Percentiles rank a stretch among this genome's conserved stretches.
Conservation (phyloP, 2,113 vertebrate genomes). For the Sisor rabdophorus region DNA sequence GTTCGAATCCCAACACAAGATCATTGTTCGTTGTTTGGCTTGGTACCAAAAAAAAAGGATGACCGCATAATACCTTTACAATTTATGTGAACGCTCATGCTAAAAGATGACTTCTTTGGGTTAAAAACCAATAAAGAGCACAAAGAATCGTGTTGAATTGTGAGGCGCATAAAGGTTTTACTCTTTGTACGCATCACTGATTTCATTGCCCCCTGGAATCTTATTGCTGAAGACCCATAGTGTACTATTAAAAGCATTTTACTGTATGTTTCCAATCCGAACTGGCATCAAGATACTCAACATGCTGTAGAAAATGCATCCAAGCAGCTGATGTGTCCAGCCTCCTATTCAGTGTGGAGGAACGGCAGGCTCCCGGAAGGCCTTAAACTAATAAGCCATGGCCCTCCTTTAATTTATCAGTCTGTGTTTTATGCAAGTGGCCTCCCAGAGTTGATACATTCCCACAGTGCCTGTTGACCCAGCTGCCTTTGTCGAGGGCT, state of each 20-base stretch:
- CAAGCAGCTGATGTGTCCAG: slow-evolving; percentile 47
- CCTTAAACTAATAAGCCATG: slow-evolving; percentile 70
- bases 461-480: slow-evolving; percentile 99
- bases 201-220: background rate
- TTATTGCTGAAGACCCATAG: background rate
- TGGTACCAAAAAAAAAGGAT: no score
- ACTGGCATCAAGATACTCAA: background rate
- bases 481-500: slow-evolving; percentile 93
- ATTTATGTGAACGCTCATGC: background rate
- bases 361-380: slow-evolving; percentile 59
- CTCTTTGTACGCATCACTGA: background rate
- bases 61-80: no score
- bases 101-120: background rate
- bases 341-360: slow-evolving; percentile 52
- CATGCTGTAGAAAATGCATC: slow-evolving; percentile 42
- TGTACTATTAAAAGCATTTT: background rate
- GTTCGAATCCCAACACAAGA: no score
- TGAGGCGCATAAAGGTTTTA: background rate
- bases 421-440: slow-evolving; percentile 75
- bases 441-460: slow-evolving; percentile 93
- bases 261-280: background rate
- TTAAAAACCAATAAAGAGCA: background rate
- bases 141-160: background rate
- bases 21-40: no score
- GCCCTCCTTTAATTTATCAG: slow-evolving; percentile 75